Conservation (phyloP, 1,140 invertebrate genomes). For the Drosophila prosaltans region DNA sequence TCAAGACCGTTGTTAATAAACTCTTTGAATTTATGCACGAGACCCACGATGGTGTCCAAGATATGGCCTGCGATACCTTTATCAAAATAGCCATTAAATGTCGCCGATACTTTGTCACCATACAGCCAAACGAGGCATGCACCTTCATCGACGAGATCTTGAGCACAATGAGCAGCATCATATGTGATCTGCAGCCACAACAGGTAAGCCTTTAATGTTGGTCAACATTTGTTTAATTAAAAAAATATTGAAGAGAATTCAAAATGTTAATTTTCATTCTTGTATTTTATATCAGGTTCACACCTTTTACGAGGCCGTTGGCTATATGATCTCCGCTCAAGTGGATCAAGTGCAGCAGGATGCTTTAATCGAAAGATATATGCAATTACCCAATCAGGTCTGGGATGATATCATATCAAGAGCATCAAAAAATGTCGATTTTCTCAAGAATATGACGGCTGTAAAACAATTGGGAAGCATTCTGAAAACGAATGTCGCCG, state of each 20-base stretch:
- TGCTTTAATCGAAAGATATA: constrained; percentile 97
- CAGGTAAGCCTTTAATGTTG: constrained; percentile 86
- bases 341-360: constrained; percentile 95
- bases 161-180: constrained; percentile 97
- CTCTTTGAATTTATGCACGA: constrained; percentile 99
- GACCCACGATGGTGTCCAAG: constrained; percentile 99
- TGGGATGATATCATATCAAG: constrained; percentile 99
- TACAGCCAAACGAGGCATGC: constrained; percentile 97
- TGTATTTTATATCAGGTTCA: constrained; percentile 89
- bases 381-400: constrained; percentile 98
- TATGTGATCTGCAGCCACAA: constrained; percentile 98
- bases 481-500: constrained; percentile 99
- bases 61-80: constrained; percentile 99
- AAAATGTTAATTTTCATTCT: no score
- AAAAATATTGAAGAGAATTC: no score
- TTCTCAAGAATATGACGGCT: constrained; percentile 97
- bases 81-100: constrained; percentile 99
- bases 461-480: constrained; percentile 99
- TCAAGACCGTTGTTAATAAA: constrained; percentile 99
- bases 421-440: constrained; percentile 97
- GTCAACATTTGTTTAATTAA: no score
- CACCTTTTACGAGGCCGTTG: constrained; percentile 99
- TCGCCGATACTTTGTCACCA: constrained; percentile 97
- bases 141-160: constrained; percentile 99
- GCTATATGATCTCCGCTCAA: constrained; percentile 99